Evolutionary conservation across 37 sponge, comb jelly and placozoan genomes (phyloP).

Genomic region (Beroe ovata): DNA sequence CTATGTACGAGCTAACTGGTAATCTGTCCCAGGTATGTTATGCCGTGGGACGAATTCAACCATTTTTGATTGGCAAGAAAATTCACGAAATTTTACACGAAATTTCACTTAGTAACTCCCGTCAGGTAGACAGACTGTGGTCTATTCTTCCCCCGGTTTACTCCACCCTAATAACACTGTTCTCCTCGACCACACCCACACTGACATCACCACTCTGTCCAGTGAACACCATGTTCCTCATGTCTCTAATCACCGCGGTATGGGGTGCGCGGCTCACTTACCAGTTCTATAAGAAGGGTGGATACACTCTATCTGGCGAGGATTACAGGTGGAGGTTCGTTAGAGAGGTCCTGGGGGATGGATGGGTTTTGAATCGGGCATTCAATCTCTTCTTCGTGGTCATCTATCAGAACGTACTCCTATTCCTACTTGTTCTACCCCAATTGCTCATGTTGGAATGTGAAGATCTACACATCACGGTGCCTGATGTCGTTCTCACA

Average conservation of each 20-base stretch:
- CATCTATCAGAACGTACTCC: slow-evolving; percentile 58
- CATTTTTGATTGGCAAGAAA: no score
- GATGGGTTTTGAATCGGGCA: background rate
- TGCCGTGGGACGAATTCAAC: no score
- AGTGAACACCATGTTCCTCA: background rate
- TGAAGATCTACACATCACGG: background rate
- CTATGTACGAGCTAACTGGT: slow-evolving; percentile 20
- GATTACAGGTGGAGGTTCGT: slow-evolving; percentile 61
- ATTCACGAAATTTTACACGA: no score
- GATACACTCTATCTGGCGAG: slow-evolving; percentile 57
- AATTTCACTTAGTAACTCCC: slow-evolving; percentile 8
- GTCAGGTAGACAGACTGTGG: slow-evolving; percentile 55
- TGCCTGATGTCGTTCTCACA: background rate
- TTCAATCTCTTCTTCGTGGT: slow-evolving; percentile 58
- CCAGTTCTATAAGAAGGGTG: slow-evolving; percentile 47
- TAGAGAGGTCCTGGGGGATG: background rate
- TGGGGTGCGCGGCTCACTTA: slow-evolving; percentile 37
- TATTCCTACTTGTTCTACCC: slow-evolving; percentile 31
- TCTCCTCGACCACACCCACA: background rate
- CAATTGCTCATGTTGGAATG: background rate
- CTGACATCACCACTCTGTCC: background rate
- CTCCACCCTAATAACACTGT: background rate
- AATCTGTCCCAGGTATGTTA: slow-evolving; percentile 44
- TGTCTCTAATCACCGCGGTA: background rate
- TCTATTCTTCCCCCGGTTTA: slow-evolving; percentile 43